Evolutionary conservation across 1,140 invertebrate genomes (phyloP), one percentile per base, ranked within the genome.

Genomic region (Apis florea): DNA sequence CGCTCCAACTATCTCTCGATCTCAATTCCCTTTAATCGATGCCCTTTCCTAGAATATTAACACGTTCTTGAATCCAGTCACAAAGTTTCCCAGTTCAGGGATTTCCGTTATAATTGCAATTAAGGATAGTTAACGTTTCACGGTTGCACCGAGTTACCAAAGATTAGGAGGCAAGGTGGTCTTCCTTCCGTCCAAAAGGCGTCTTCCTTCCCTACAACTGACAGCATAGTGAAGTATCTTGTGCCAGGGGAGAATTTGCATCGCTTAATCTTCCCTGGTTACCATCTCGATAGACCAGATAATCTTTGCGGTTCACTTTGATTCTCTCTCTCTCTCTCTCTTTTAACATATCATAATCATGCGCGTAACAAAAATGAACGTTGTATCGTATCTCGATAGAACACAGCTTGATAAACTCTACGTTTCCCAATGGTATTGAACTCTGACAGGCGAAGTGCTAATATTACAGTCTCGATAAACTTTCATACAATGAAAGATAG

Each of bases 51-150:
- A 9, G 64, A 69, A 61, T 75, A 75, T 81, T 68, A 58, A 75
- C 53, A 58, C 40, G 47, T 49, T 24, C 24, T 21, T 15, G 6
- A 54, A 72, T 12, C n/a, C 21, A 17, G 26, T 15, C 49, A 15
- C 21, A 5, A 72, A 77, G 83, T 85, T 82, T 66, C 64, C 51
- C 69, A 58, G 56, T 47, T 19, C 47, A 53, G 73, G 69, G 54
- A 82, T 85, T 85, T 66, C 69, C 64, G 19, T 49, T 58, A 59
- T 86, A 82, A 86, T 86, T 83, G 84, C 77, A 85, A 86, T 86
- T 85, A 86, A 58, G 71, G 79, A 79, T 63, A 86, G 79, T 86
- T 86, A 85, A 83, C 74, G 70, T 80, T 81, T 71, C 69, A 84
- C 54, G 63, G 72, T 79, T 67, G 53, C 31, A 31, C 19, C 72